These are phyloP conservation scores for Castor canadensis DNA, from an alignment of 2,113 vertebrate genomes.

Conservation along the genomic window DNA sequence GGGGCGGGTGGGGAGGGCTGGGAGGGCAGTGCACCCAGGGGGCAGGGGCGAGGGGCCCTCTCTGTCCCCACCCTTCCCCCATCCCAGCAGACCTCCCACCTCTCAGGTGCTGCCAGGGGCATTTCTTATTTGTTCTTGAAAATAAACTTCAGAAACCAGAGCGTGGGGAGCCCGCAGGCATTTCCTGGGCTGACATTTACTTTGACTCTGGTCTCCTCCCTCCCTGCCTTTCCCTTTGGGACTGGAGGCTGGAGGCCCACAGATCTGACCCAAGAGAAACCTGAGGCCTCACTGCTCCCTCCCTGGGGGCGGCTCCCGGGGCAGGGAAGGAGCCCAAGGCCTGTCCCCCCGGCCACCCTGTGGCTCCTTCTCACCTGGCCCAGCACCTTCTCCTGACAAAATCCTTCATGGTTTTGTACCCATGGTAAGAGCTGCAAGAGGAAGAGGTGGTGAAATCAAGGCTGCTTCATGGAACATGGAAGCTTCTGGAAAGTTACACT, in stretches of 20 bases:
- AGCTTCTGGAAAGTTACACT: not conserved
- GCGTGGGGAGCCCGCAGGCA: constrained; percentile 55
- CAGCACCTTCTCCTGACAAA: constrained; percentile 97
- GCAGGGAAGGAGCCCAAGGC: not conserved
- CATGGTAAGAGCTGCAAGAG: constrained; percentile 92
- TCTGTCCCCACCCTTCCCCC: not conserved
- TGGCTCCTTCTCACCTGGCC: constrained; percentile 88
- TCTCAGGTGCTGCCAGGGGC: constrained; percentile 12
- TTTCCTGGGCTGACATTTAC: constrained; percentile 80
- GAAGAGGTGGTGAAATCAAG: constrained; percentile 2
- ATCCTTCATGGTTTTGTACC: constrained; percentile 97
- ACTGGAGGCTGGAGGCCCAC: not conserved
- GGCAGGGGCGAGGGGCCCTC: not conserved
- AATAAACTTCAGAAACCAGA: constrained; percentile 59
- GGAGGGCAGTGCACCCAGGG: not conserved
- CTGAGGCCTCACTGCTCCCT: not conserved
- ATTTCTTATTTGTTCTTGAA: constrained; percentile 74
- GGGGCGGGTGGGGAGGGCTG: too few species aligned
- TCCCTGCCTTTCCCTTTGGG: not conserved
- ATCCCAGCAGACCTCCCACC: not conserved
- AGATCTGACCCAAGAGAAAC: not conserved
- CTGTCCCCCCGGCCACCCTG: too few species aligned
- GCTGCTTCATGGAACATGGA: not conserved
- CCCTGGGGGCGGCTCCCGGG: not conserved
- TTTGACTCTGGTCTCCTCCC: not conserved